Base-by-base conservation (phyloP, 2,888 invertebrate species). In the Drosophila flavopinicola region DNA sequence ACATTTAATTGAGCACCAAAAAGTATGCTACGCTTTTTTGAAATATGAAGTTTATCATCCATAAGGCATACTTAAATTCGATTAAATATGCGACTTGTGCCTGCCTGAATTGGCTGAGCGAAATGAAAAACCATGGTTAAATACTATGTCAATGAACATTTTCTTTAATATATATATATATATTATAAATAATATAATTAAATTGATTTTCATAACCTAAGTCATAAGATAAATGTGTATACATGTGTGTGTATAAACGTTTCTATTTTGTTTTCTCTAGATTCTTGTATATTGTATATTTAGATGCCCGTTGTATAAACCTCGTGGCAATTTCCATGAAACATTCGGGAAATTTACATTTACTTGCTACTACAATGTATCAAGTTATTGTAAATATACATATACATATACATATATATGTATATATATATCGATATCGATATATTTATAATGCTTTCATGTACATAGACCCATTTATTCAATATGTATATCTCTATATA, bases 191-290 rank as follows among this genome's bases (percentile, higher is more conserved):
- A 30, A 20, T 51, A 20, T 56, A 58, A 38, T 64, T 73, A 35
- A 60, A 51, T 59, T 38, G 38, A 49, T 48, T 54, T 64, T 29
- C 29, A 66, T 53, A 67, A 32, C 61, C 80, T 80, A 80, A 23
- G 44, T 59, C 61, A 64, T 66, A 77, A 76, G 69, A 59, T 76
- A 60, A 33, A 54, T 30, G 11, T 25, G 24, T 38, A 27, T 60
- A 60, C 25, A 37, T 47, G 23, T 27, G 30, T 45, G 23, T 47
- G n/a, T 33, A 29, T 32, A 24, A 37, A 27, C 5, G 35, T 23
- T n/a, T 38, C 47, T 24, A 2, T 7, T 35, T 35, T 13, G 17
- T 10, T 10, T 39, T 17, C 6, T 17, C 20, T 20, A 20, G 11
- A 24, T 20, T 39, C 27, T 47, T 51, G 15, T 33, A 25, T 47